Percentiles rank a stretch among this genome's conserved stretches.
Conservation (phyloP, 2,888 invertebrate genomes). For the Nemapogon koenigi region DNA sequence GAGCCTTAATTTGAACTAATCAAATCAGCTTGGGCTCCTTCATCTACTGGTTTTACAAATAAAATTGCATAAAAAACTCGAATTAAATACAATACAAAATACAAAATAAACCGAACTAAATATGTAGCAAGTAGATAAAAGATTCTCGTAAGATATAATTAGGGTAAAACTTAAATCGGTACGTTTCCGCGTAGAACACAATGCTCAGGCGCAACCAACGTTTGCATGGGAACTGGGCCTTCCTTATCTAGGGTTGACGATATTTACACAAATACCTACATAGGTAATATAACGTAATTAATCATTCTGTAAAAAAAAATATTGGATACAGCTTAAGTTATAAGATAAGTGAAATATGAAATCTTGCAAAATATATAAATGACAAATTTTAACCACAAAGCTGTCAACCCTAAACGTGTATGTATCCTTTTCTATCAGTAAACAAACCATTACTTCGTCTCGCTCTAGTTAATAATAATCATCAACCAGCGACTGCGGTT, state of each 20-base stretch:
- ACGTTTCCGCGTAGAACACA: conserved; percentile 27
- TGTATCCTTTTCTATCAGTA: conserved; percentile 24
- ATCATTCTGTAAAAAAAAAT: background rate
- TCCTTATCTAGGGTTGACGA: conserved; percentile 2
- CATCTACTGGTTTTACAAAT: too few species aligned
- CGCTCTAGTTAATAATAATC: conserved; percentile 38
- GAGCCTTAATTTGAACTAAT: too few species aligned
- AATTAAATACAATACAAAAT: too few species aligned
- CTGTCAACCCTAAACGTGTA: too few species aligned
- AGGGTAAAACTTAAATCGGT: conserved; percentile 3
- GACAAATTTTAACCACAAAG: too few species aligned
- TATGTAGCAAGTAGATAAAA: conserved; percentile 8
- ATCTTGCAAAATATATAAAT: too few species aligned
- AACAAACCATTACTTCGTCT: background rate
- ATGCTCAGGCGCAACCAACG: conserved; percentile 38
- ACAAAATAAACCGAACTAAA: too few species aligned
- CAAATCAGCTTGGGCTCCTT: too few species aligned
- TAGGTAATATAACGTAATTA: background rate
- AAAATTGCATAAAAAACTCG: too few species aligned
- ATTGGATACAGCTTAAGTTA: too few species aligned
- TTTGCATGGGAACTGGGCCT: conserved; percentile 43
- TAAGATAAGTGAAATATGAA: too few species aligned
- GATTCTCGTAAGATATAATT: conserved; percentile 7
- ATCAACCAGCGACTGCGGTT: conserved; percentile 22
- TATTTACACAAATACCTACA: background rate